Evolutionary conservation across 2,888 invertebrate species (phyloP).

Genomic region (Apamea anceps): DNA sequence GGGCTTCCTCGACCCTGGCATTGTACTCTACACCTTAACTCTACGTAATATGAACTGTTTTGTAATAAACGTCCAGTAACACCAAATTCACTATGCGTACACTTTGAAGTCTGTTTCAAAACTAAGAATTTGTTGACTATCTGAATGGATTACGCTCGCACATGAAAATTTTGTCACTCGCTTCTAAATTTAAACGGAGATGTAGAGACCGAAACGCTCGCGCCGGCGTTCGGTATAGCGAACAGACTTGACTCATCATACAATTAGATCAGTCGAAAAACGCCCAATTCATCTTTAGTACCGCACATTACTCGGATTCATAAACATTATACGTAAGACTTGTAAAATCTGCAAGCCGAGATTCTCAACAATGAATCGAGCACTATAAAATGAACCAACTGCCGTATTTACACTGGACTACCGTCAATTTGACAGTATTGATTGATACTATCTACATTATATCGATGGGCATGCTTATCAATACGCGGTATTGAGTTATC

Average conservation of each 20-base stretch:
- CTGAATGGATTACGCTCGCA: conserved; percentile 61
- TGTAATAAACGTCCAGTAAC: conserved; percentile 31
- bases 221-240: conserved; percentile 67
- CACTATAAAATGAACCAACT: neutral
- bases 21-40: conserved; percentile 56
- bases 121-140: conserved; percentile 70
- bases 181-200: conserved; percentile 83
- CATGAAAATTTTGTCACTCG: conserved; percentile 81
- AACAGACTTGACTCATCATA: conserved; percentile 75
- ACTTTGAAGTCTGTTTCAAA: conserved; percentile 66
- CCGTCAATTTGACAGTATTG: conserved; percentile 26
- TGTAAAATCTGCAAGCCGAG: conserved; percentile 20
- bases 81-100: conserved; percentile 53
- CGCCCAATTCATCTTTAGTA: conserved; percentile 65
- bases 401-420: conserved; percentile 22
- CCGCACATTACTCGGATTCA: conserved; percentile 57
- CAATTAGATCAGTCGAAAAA: conserved; percentile 76
- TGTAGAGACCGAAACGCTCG: conserved; percentile 66
- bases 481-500: conserved; percentile 27
- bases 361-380: conserved; percentile 25
- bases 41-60: conserved; percentile 46
- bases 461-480: conserved; percentile 33
- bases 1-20: conserved; percentile 61
- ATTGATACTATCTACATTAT: conserved; percentile 21
- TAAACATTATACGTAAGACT: conserved; percentile 56